Base-by-base conservation (phyloP, 2,888 invertebrate species). In the Conus canariensis region DNA sequence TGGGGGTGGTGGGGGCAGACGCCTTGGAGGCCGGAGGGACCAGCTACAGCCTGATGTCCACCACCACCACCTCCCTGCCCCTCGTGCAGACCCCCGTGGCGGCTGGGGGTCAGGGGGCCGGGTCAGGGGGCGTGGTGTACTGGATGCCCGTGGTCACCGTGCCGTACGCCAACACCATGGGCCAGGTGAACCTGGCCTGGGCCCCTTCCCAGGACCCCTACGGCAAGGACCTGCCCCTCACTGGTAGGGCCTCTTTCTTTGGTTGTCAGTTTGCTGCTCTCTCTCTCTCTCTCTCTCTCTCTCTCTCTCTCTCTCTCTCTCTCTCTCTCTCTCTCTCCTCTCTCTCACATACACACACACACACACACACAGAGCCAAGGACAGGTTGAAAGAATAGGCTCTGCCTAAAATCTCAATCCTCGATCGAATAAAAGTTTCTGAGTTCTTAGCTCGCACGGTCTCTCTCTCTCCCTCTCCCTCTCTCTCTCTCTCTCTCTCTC, bases 211-310 rank as follows among this genome's bases (percentile, higher is more conserved):
- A 94, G 87, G 95, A 95, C 90, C 93, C 93, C 7, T 92, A 91
- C 67, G 95, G 95, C 12, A 93, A 94, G 90, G 96, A 96, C 90
- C 90, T 95, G 64, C 95, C 95, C 80, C 92, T 89, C 74, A 64
- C 90, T 74, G 92, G 92, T 92, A 60, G 22, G 88, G 12, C n/a
- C 25, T 5, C 60, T 25, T 80, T 45, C 30, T 80, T 16, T 77
- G 77, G 1, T 0, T 30, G 10, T 77, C 30, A 12, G 12, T 77
- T 16, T 77, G 25, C 16, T 45, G 14, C 12, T 45, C 45, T 80
- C 14, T 16, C 80, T 80, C 14, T 45, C 80, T 80, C 12, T 5
- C 80, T 80, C 30, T 14, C 80, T 80, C 80, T 77, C 30, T 77
- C 8, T 22, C 22, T 22, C 45, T 45, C 45, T 30, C 30, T 12